phyloP scores from a whole-genome alignment of 1,140 invertebrate genomes.

The Uloborus diversus region DNA sequence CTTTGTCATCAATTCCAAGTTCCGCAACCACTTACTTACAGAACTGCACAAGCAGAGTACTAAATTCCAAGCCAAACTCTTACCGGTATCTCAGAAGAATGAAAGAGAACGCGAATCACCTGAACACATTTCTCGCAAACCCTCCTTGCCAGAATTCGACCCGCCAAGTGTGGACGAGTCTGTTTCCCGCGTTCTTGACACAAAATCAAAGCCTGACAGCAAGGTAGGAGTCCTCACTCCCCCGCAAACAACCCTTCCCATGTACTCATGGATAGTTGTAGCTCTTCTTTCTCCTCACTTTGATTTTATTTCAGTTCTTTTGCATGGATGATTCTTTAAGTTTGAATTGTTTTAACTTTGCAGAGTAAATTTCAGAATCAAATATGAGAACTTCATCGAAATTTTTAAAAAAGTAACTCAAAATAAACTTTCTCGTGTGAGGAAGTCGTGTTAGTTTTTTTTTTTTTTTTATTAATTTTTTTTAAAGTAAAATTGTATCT shows the following conservation, averaged over 20 bases:
- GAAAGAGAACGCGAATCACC: neutral
- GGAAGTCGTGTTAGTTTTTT: too few relatives aligned
- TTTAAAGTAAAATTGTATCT: too few relatives aligned
- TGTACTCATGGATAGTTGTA: conserved; percentile 9
- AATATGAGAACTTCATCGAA: too few relatives aligned
- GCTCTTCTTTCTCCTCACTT: neutral
- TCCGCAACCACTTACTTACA: conserved; percentile 25
- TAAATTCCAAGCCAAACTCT: conserved; percentile 15
- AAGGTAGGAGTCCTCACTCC: conserved; percentile 21
- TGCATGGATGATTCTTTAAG: neutral
- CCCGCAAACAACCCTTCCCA: conserved; percentile 4
- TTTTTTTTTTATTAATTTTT: too few relatives aligned
- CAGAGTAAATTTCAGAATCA: too few relatives aligned
- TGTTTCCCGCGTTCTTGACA: neutral
- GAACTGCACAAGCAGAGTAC: conserved; percentile 21
- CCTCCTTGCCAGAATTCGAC: neutral
- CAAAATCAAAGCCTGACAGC: neutral
- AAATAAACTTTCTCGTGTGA: too few relatives aligned
- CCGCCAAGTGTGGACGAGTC: neutral
- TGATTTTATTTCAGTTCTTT: neutral
- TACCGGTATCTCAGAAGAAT: neutral
- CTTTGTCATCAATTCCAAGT: conserved; percentile 47
- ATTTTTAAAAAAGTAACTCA: too few relatives aligned
- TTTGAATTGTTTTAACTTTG: too few relatives aligned
- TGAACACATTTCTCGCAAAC: neutral